phyloP scores from a whole-genome alignment of 2,113 vertebrate genomes.

The Notarius lentiginosus region DNA sequence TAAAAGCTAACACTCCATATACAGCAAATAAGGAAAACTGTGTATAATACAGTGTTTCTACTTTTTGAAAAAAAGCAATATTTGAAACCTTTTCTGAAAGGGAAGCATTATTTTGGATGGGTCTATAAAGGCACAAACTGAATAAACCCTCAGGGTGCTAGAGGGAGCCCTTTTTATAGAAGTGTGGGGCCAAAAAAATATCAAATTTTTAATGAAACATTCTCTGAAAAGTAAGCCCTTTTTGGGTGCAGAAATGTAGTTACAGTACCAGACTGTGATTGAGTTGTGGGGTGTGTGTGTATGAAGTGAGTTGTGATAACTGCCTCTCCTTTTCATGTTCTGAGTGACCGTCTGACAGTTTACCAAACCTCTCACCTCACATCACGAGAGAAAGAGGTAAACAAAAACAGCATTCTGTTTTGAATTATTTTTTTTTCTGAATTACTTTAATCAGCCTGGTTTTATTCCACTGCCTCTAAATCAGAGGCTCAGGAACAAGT shows the following conservation, averaged over 20 bases:
- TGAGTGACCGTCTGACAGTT: constrained; percentile 9
- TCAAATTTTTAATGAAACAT: neutral
- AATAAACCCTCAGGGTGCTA: neutral
- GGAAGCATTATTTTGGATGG: neutral
- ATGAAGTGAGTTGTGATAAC: constrained; percentile 19
- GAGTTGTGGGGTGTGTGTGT: neutral
- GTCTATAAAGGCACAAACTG: neutral
- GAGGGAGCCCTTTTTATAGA: neutral
- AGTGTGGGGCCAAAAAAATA: neutral
- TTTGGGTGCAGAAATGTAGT: constrained; percentile 12
- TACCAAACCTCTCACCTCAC: constrained; percentile 22
- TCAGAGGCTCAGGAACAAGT: neutral
- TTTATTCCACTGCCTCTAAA: neutral
- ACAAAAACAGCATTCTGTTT: neutral
- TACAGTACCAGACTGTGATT: constrained; percentile 12
- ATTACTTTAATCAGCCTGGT: neutral
- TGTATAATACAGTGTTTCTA: neutral
- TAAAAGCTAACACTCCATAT: no score
- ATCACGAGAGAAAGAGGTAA: neutral
- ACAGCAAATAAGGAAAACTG: no score
- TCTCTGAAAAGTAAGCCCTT: neutral
- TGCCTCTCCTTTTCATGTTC: neutral
- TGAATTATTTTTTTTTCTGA: neutral
- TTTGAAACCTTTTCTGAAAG: neutral
- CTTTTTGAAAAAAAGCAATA: neutral